These are phyloP conservation scores for Metellina segmentata DNA, from an alignment of 2,888 invertebrate genomes.

Conservation along the genomic window DNA sequence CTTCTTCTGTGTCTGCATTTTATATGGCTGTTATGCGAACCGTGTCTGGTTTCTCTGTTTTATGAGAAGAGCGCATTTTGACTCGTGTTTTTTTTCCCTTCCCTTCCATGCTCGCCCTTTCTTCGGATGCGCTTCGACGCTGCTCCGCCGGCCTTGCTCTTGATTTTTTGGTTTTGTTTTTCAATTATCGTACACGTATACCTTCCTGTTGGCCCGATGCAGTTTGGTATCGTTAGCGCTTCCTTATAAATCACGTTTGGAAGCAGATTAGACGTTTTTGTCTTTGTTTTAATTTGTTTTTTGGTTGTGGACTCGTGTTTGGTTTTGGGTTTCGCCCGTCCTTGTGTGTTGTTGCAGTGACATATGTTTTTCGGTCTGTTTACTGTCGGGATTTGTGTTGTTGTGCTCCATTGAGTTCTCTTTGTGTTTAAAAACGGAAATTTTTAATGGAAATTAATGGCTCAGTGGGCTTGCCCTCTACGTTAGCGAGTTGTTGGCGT, in stretches of 20 bases:
- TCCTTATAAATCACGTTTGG: background rate
- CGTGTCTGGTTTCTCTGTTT: conserved; percentile 65
- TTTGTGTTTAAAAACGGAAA: too few relatives aligned
- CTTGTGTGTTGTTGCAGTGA: background rate
- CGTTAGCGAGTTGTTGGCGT: too few relatives aligned
- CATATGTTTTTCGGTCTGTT: background rate
- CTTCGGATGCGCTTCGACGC: conserved; percentile 53
- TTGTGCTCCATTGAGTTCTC: too few relatives aligned
- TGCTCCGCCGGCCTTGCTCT: conserved; percentile 51
- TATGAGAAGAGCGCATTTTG: conserved; percentile 66
- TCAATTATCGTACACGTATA: conserved; percentile 42
- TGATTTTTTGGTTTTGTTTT: conserved; percentile 38
- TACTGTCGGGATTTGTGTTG: too few relatives aligned
- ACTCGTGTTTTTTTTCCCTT: conserved; percentile 55
- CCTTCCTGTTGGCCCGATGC: conserved; percentile 20
- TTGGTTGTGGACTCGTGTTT: background rate
- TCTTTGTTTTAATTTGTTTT: background rate
- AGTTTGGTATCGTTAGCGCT: background rate
- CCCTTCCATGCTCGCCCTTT: background rate
- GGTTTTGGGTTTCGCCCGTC: background rate
- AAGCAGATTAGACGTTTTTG: background rate
- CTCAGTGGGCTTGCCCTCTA: too few relatives aligned
- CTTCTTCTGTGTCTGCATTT: conserved; percentile 45
- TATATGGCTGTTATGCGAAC: conserved; percentile 47
- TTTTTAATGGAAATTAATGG: too few relatives aligned